phyloP scores from a whole-genome alignment of 2,888 invertebrate genomes.

The Hermaeophaga mercurialis region DNA sequence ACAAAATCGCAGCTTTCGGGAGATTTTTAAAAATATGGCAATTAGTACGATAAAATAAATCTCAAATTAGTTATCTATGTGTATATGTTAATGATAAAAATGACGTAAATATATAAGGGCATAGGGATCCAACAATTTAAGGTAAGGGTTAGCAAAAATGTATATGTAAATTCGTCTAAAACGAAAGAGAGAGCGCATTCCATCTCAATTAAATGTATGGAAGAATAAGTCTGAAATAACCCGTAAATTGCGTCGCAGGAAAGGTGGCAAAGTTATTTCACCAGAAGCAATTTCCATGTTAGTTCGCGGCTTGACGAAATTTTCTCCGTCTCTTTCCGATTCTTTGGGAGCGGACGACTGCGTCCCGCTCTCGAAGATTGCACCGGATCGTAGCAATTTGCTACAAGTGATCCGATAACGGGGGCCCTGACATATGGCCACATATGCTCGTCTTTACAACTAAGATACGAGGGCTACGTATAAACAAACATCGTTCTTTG shows the following conservation, averaged over 20 bases:
- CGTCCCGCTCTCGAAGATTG: conserved; percentile 49
- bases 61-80: no score
- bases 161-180: neutral
- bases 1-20: no score
- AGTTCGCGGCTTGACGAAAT: conserved; percentile 51
- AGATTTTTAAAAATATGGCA: no score
- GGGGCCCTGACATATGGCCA: conserved; percentile 56
- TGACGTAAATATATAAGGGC: no score
- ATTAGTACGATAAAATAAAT: no score
- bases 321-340: conserved; percentile 45
- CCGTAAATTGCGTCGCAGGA: conserved; percentile 47
- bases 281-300: conserved; percentile 54
- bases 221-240: conserved; percentile 47
- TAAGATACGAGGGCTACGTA: conserved; percentile 49
- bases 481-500: conserved; percentile 58
- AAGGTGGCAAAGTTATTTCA: conserved; percentile 46
- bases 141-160: no score
- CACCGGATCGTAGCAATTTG: conserved; percentile 55
- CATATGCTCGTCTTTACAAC: conserved; percentile 49
- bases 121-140: no score
- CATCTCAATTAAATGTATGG: conserved; percentile 47
- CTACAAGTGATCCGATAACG: conserved; percentile 57
- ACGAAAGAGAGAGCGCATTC: conserved; percentile 6
- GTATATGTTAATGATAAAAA: no score
- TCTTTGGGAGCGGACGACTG: conserved; percentile 22